Base-by-base conservation (phyloP, 2,888 invertebrate genomes). In the Piscicola geometra region DNA sequence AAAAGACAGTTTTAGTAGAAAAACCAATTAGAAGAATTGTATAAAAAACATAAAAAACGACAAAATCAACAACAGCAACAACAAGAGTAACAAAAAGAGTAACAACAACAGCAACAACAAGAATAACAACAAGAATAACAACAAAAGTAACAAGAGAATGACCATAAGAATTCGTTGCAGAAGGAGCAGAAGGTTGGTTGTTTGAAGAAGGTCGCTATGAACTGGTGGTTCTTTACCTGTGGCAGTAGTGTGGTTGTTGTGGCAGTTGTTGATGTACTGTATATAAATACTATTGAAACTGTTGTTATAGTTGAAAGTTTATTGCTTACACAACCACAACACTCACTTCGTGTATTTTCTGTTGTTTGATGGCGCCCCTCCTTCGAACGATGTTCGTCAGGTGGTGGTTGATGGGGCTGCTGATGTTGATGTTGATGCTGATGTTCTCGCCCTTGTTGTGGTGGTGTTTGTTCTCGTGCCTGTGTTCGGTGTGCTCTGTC, bases 181-280 rank as follows among this genome's bases (percentile, higher is more conserved):
- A 95, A 93, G 21, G 94, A 93, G 86, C 97, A 98, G 87, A 96
- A 97, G 9, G 95, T 96, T 33, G 95, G 96, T 86, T 96, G 94
- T 12, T 96, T 89, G 88, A 97, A 98, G 88, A 98, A 98, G 85
- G 94, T 96, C 77, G 97, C 97, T 78, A 96, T 91, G 86, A 97
- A 94, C 79, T 91, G 91, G 86, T 98, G 98, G 28, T 71, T 47
- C 60, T 41, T 56, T 18, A 56, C 60, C 60, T 56, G 9, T 56
- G 41, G 41, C 15, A 15, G 41, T 41, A 15, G 41, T 41, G 41
- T 64, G 5, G 64, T 30, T 64, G 64, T 64, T 64, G n/a, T 64
- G 5, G 30, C 9, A 12, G 64, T 28, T 64, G 64, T 64, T 28
- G 64, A 9, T 21, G n/a, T 64, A 12, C 9, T 64, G 5, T 5